Base-by-base conservation (phyloP, 2,888 invertebrate species). In the Epinotia bilunana region DNA sequence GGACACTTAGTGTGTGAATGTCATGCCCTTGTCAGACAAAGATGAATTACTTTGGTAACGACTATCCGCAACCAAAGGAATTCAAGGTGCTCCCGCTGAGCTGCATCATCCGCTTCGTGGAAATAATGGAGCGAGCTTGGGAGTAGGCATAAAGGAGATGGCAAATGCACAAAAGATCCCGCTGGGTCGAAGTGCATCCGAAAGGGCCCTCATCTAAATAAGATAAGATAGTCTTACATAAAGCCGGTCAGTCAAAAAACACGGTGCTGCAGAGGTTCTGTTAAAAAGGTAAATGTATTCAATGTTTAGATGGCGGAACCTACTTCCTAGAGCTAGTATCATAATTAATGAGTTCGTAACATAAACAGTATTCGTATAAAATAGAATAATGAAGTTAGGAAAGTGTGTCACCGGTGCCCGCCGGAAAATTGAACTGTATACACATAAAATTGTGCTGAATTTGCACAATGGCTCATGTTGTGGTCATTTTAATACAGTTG, bases 341-440 rank as follows among this genome's bases (percentile, higher is more conserved):
- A 79, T 80, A 81, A 81, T 80, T 80, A 80, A 80, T 80, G 73
- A 79, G 78, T 74, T 73, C 68, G 64, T 73, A 69, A 73, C 61
- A 77, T 76, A 76, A 77, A 77, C 72, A 79, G 78, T 78, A 72
- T 28, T 28, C 23, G 23, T 79, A 80, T 78, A 78, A 75, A 78
- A 76, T 73, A 79, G 77, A 77, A 73, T 79, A 80, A 79, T 79
- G 73, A 76, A 77, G 74, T 76, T 65, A 78, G 73, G 81, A 82
- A 83, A 80, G 82, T 83, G 76, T 79, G 82, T 72, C 80, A 73
- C 69, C 69, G 73, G 71, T 46, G 80, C 78, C 68, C 62, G 73
- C 73, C 73, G 73, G 72, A 73, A 78, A 73, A 67, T 55, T 67
- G 61, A 33, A 61, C 65, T 61, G 46, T 57, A 18, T 73, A 55